phyloP scores from a whole-genome alignment of 2,888 invertebrate species.

The Eristalinus sepulchralis region DNA sequence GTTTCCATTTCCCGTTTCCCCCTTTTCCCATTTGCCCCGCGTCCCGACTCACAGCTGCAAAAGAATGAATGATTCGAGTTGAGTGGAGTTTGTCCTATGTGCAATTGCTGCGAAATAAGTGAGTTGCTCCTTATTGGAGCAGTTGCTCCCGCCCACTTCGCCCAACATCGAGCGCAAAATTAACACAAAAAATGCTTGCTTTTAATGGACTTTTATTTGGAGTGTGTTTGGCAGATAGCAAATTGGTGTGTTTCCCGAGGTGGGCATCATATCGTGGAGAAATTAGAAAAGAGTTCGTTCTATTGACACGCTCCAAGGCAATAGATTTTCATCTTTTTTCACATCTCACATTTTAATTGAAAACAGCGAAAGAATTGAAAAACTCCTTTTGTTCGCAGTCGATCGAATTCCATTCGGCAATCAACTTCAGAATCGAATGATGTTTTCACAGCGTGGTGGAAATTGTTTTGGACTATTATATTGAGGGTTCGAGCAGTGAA shows the following conservation, averaged over 20 bases:
- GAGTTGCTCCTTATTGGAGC: slow-evolving; percentile 50
- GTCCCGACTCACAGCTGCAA: slow-evolving; percentile 1
- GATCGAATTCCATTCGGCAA: not conserved
- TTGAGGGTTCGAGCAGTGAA: not conserved
- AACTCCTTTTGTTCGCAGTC: slow-evolving; percentile 5
- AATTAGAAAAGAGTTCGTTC: slow-evolving; percentile 13
- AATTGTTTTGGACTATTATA: slow-evolving; percentile 14
- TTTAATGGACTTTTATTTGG: slow-evolving; percentile 44
- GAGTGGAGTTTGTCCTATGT: slow-evolving; percentile 43
- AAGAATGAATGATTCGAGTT: slow-evolving; percentile 39
- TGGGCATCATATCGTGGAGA: not conserved
- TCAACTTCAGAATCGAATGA: not conserved
- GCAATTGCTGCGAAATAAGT: slow-evolving; percentile 57
- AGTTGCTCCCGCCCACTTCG: not conserved
- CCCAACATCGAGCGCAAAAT: not conserved
- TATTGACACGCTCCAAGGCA: not conserved
- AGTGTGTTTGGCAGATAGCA: slow-evolving; percentile 44
- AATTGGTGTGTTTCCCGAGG: slow-evolving; percentile 12
- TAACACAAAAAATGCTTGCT: not conserved
- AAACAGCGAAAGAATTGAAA: slow-evolving; percentile 2
- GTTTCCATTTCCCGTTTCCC: not conserved
- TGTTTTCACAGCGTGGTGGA: not conserved
- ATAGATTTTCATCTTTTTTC: slow-evolving; percentile 1
- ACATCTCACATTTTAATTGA: slow-evolving; percentile 21
- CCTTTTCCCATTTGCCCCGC: not conserved